Evolutionary conservation across 2,113 vertebrate species (phyloP).

Genomic region (Planiliza haematocheilus): DNA sequence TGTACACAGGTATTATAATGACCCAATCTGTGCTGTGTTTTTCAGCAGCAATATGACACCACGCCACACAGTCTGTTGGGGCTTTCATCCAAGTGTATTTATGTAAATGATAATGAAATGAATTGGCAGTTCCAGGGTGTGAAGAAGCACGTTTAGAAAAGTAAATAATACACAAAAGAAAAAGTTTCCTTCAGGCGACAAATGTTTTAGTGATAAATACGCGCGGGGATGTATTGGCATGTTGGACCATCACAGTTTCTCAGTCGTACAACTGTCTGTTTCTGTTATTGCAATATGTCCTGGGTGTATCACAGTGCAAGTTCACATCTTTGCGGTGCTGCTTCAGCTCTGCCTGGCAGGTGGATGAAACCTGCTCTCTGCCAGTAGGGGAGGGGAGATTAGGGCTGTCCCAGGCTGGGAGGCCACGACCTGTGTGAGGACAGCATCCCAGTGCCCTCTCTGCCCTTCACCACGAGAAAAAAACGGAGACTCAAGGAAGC

Average conservation of each 20-base stretch:
- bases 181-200: not conserved
- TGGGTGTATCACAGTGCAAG: not conserved
- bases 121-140: not conserved
- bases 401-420: slow-evolving; percentile 44
- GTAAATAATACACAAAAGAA: not conserved
- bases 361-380: slow-evolving; percentile 19
- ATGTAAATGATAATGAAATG: slow-evolving; percentile 12
- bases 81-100: slow-evolving; percentile 10
- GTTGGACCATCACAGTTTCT: not conserved
- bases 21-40: slow-evolving; percentile 10
- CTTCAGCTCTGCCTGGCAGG: slow-evolving; percentile 17
- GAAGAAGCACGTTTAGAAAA: slow-evolving; percentile 1
- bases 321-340: not conserved
- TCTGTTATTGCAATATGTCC: not conserved
- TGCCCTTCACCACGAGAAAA: slow-evolving; percentile 38
- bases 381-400: not conserved
- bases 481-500: not conserved
- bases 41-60: slow-evolving; percentile 6
- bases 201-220: not conserved
- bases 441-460: slow-evolving; percentile 7
- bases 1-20: slow-evolving; percentile 16
- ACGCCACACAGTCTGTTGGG: not conserved
- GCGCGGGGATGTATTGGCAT: not conserved
- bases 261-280: not conserved
- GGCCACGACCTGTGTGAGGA: slow-evolving; percentile 34